Evolutionary conservation across 2,888 invertebrate genomes (phyloP).

Genomic region (Troilus luridus): DNA sequence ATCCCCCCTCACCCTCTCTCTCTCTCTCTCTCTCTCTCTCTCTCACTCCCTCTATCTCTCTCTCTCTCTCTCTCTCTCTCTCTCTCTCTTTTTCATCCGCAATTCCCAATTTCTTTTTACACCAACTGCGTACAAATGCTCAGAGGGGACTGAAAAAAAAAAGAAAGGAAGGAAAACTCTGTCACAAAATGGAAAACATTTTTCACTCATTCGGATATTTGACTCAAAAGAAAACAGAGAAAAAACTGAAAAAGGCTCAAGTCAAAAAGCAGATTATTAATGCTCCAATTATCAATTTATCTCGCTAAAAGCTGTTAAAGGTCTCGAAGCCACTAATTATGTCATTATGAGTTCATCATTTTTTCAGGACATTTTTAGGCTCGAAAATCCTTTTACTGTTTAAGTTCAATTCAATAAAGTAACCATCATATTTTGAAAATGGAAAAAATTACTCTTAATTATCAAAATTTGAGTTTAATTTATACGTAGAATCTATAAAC

Average conservation of each 20-base stretch:
- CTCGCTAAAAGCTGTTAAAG: not conserved
- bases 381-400: not conserved
- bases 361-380: not conserved
- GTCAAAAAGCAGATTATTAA: constrained; percentile 11
- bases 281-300: not conserved
- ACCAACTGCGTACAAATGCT: not conserved
- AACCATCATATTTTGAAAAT: not conserved
- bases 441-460: not conserved
- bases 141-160: not conserved
- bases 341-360: not conserved
- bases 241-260: not conserved
- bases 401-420: not conserved
- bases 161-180: not conserved
- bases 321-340: not conserved
- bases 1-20: too few relatives aligned
- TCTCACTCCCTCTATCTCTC: not conserved
- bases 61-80: not conserved
- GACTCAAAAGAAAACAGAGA: not conserved
- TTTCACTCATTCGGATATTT: not conserved
- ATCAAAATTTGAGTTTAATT: too few relatives aligned
- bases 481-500: too few relatives aligned
- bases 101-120: constrained; percentile 12
- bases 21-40: not conserved
- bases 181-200: not conserved
- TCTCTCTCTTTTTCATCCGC: not conserved